Percentiles rank a stretch among this genome's conserved stretches.
These are phyloP conservation scores for Scaptomyza montana DNA, from an alignment of 1,140 invertebrate genomes.

Conservation along the genomic window DNA sequence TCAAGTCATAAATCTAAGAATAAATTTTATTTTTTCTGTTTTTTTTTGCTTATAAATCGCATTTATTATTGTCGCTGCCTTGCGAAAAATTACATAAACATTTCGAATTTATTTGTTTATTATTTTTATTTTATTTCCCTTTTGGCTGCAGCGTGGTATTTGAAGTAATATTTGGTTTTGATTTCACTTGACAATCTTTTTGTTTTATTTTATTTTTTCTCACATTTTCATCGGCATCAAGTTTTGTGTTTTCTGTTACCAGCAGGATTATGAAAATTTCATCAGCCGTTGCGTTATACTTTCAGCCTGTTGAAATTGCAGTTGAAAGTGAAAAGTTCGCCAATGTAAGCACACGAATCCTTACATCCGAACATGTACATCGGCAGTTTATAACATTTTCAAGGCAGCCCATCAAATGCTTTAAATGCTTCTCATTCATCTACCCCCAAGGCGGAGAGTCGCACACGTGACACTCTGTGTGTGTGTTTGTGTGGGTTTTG, in stretches of 20 bases:
- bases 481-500: background rate
- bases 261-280: slow-evolving; percentile 63
- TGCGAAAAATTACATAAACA: slow-evolving; percentile 58
- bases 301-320: slow-evolving; percentile 55
- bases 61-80: slow-evolving; percentile 61
- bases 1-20: no score
- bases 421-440: slow-evolving; percentile 44
- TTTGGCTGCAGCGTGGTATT: slow-evolving; percentile 33
- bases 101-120: slow-evolving; percentile 59
- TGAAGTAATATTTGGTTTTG: slow-evolving; percentile 24
- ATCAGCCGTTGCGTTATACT: slow-evolving; percentile 71
- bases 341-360: background rate
- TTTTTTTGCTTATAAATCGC: background rate
- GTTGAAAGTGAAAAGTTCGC: slow-evolving; percentile 48
- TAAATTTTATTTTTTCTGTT: background rate
- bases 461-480: slow-evolving; percentile 23
- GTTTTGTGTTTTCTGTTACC: no score
- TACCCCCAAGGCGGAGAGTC: background rate
- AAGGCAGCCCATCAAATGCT: slow-evolving; percentile 69
- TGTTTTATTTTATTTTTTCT: slow-evolving; percentile 7
- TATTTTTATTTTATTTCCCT: slow-evolving; percentile 17
- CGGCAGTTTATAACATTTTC: slow-evolving; percentile 69
- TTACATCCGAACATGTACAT: slow-evolving; percentile 33
- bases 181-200: background rate
- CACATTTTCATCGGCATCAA: background rate